phyloP scores from a whole-genome alignment of 2,797 vertebrate species.

The Chaenodraco wilsoni region DNA sequence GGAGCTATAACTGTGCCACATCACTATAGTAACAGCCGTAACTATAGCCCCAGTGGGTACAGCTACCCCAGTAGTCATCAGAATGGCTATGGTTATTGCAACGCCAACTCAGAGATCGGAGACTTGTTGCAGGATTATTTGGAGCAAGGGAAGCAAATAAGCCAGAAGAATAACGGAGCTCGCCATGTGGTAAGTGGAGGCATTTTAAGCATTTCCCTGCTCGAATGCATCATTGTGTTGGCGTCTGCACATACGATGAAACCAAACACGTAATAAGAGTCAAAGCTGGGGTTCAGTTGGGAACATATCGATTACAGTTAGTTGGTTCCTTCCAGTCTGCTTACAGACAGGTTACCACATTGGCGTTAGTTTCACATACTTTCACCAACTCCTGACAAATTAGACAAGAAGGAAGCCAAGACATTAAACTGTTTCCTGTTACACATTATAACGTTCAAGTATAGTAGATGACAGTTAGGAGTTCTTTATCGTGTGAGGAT shows the following conservation, averaged over 20 bases:
- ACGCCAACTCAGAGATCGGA: constrained; percentile 72
- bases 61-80: constrained; percentile 59
- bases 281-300: constrained; percentile 45
- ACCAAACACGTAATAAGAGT: constrained; percentile 56
- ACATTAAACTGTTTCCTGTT: constrained; percentile 19
- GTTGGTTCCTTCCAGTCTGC: constrained; percentile 64
- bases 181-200: constrained; percentile 87
- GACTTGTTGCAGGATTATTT: constrained; percentile 82
- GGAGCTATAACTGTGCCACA: constrained; percentile 39
- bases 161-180: constrained; percentile 79
- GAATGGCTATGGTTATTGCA: constrained; percentile 63
- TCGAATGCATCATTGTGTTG: constrained; percentile 35
- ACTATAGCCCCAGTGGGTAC: constrained; percentile 53
- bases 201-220: constrained; percentile 8
- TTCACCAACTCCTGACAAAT: constrained; percentile 43
- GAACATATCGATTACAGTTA: constrained; percentile 67
- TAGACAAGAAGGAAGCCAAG: constrained; percentile 17
- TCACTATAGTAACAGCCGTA: constrained; percentile 60
- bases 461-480: constrained; percentile 33
- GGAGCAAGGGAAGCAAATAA: constrained; percentile 70
- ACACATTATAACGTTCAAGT: constrained; percentile 23
- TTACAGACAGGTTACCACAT: constrained; percentile 46
- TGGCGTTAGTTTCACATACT: constrained; percentile 55
- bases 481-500: constrained; percentile 30
- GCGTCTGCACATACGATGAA: constrained; percentile 59